A percentile compares a stretch with the other conserved stretches of the same genome.
These are phyloP conservation scores for Allophyes oxyacanthae DNA, from an alignment of 2,888 invertebrate genomes.

Conservation along the genomic window DNA sequence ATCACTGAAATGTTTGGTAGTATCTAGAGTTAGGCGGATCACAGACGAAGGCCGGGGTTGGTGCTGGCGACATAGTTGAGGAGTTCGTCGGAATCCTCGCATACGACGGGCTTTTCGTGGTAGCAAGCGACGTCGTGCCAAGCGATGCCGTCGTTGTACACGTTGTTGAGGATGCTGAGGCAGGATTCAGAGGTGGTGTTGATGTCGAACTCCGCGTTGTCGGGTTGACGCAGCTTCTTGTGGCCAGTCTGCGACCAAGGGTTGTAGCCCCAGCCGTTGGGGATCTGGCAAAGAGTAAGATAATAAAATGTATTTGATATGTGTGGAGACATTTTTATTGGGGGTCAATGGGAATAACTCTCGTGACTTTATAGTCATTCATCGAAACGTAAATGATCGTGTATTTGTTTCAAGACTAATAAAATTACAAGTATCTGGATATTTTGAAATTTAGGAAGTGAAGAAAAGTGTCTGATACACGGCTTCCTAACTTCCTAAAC, in stretches of 20 bases:
- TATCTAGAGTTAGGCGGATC: slow-evolving; percentile 71
- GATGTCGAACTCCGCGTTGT: slow-evolving; percentile 97
- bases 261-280: slow-evolving; percentile 94
- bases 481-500: no score
- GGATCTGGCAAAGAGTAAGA: slow-evolving; percentile 75
- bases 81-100: slow-evolving; percentile 97
- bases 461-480: no score
- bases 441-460: no score
- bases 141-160: slow-evolving; percentile 97
- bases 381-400: no score
- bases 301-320: neutral
- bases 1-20: slow-evolving; percentile 44
- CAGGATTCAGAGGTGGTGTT: slow-evolving; percentile 96
- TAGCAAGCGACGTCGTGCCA: slow-evolving; percentile 98
- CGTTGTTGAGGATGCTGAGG: slow-evolving; percentile 96
- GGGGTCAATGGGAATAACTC: no score
- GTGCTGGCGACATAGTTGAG: slow-evolving; percentile 95
- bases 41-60: slow-evolving; percentile 95
- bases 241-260: slow-evolving; percentile 97
- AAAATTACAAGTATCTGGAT: no score
- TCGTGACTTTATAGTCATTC: no score
- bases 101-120: slow-evolving; percentile 97
- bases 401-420: no score
- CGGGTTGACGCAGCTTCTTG: slow-evolving; percentile 96
- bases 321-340: no score